Evolutionary conservation across 2,113 vertebrate species (phyloP).

Genomic region (Stercorarius parasiticus): DNA sequence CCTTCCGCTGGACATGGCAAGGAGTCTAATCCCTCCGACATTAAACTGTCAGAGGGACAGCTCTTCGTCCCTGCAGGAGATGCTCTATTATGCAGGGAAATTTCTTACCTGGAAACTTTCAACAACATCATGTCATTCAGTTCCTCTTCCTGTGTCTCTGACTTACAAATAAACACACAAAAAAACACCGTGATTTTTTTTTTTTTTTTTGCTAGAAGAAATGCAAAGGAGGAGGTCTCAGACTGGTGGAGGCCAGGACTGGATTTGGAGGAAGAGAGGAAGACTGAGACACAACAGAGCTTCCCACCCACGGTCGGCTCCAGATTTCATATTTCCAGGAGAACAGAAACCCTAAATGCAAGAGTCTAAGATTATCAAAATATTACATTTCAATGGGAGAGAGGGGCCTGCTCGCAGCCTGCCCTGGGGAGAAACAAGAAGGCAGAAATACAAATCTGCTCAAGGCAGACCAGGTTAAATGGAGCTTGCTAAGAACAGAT

Average conservation of each 20-base stretch:
- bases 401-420: accelerated
- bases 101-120: not conserved
- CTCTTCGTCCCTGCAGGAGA: not conserved
- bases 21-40: not conserved
- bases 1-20: not conserved
- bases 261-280: not conserved
- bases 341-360: not conserved
- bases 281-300: not conserved
- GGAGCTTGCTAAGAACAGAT: constrained; percentile 31
- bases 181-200: accelerated
- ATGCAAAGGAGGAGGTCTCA: not conserved
- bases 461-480: not conserved
- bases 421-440: not conserved
- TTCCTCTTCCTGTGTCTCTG: not conserved
- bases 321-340: not conserved
- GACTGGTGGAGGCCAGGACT: not conserved
- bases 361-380: not conserved
- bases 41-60: not conserved
- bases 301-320: accelerated
- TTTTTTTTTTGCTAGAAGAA: not conserved
- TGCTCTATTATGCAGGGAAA: not conserved
- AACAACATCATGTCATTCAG: not conserved
- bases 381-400: not conserved
- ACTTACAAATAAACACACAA: not conserved
- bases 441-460: constrained; percentile 16